Evolutionary conservation across 2,888 invertebrate genomes (phyloP).

Genomic region (Rapana venosa): DNA sequence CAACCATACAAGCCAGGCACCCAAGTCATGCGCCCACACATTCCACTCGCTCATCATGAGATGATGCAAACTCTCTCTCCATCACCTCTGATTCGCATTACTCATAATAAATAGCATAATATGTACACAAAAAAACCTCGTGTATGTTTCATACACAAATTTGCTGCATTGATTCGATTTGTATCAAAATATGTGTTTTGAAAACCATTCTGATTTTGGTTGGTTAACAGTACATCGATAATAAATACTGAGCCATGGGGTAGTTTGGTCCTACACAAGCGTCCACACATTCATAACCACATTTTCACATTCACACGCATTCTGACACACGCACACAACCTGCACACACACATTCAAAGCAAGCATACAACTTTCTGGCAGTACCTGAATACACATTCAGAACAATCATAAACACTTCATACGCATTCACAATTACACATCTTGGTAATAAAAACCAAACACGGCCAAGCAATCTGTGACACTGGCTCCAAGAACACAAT

Average conservation of each 20-base stretch:
- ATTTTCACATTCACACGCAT: not conserved
- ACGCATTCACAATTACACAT: no score
- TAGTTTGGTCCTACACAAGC: not conserved
- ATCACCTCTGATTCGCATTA: not conserved
- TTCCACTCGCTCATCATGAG: slow-evolving; percentile 7
- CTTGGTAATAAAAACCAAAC: no score
- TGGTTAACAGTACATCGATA: not conserved
- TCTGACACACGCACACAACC: not conserved
- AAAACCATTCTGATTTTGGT: not conserved
- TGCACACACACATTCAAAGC: no score
- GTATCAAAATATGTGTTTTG: slow-evolving; percentile 23
- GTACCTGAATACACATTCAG: no score
- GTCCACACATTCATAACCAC: not conserved
- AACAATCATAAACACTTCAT: no score
- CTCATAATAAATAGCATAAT: slow-evolving; percentile 14
- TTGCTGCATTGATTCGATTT: slow-evolving; percentile 24
- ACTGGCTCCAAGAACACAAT: no score
- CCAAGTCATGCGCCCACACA: slow-evolving; percentile 3
- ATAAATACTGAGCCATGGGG: not conserved
- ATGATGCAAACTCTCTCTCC: slow-evolving; percentile 32
- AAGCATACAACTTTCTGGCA: no score
- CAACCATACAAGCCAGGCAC: not conserved
- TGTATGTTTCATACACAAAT: not conserved
- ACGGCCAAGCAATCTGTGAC: no score
- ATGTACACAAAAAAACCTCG: slow-evolving; percentile 12